Evolutionary conservation across 2,797 vertebrate species (phyloP).

Genomic region (Danio aesculapii): DNA sequence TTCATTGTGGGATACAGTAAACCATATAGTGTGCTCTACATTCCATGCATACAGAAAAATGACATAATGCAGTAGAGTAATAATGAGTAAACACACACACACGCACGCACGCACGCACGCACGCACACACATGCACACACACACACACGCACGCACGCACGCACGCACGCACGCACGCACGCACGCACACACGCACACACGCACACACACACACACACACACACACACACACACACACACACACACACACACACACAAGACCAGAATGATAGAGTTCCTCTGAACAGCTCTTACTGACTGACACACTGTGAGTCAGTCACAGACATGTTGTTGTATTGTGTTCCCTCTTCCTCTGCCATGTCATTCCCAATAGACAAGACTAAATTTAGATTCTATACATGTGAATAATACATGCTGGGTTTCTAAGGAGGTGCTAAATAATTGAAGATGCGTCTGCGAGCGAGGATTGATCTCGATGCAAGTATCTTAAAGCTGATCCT

Average conservation of each 20-base stretch:
- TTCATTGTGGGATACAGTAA: too few relatives aligned
- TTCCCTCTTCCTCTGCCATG: conserved; percentile 35
- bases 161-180: too few relatives aligned
- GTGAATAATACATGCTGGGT: conserved; percentile 68
- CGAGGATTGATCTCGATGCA: conserved; percentile 59
- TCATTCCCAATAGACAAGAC: conserved; percentile 54
- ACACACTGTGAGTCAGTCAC: conserved; percentile 17
- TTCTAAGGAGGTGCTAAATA: conserved; percentile 65
- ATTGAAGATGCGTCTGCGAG: conserved; percentile 60
- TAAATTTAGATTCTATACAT: conserved; percentile 63
- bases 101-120: too few relatives aligned
- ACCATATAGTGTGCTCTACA: too few relatives aligned
- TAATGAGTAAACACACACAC: background rate
- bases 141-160: too few relatives aligned
- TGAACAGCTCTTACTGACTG: conserved; percentile 7
- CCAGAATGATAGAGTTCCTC: background rate
- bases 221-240: too few relatives aligned
- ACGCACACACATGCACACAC: too few relatives aligned
- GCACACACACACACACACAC: too few relatives aligned
- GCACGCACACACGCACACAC: too few relatives aligned
- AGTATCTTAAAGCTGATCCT: conserved; percentile 61
- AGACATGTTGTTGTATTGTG: conserved; percentile 34
- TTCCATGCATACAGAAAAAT: background rate
- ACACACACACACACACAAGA: background rate
- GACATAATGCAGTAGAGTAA: background rate